Evolutionary conservation across 2,888 invertebrate genomes (phyloP).

Genomic region (Tiphia femorata): DNA sequence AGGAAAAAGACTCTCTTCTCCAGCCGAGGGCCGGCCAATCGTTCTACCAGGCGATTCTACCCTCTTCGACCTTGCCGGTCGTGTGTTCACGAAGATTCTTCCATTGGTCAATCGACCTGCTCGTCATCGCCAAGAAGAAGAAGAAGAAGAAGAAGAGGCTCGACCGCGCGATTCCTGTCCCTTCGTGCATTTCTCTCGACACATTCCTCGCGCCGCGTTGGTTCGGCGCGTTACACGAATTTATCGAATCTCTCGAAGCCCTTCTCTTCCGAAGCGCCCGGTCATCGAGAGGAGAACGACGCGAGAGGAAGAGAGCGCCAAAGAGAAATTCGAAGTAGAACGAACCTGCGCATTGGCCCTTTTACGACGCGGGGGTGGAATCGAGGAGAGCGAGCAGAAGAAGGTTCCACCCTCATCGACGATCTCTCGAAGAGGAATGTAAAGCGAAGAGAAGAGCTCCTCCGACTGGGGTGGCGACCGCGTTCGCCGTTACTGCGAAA

Average conservation of each 20-base stretch:
- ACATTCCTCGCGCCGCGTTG: constrained; percentile 37
- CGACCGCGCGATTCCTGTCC: constrained; percentile 49
- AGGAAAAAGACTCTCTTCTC: constrained; percentile 16
- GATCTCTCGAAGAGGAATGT: too few species aligned
- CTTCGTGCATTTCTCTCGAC: constrained; percentile 24
- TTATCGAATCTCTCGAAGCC: constrained; percentile 20
- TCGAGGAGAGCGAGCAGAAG: too few species aligned
- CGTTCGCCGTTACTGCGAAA: constrained; percentile 30
- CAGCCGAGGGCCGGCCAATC: too few species aligned
- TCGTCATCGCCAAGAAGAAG: constrained; percentile 23
- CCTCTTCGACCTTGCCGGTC: constrained; percentile 35
- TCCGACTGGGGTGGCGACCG: too few species aligned
- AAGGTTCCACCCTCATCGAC: too few species aligned
- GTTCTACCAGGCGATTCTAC: background rate
- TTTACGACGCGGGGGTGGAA: too few species aligned
- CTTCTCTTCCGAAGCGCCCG: too few species aligned
- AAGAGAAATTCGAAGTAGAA: background rate
- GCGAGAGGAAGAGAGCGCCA: background rate
- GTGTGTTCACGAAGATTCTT: constrained; percentile 65
- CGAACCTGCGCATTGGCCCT: too few species aligned
- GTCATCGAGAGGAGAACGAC: too few species aligned
- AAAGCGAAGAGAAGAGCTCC: too few species aligned
- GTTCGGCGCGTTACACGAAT: constrained; percentile 27
- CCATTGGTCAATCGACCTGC: too few species aligned
- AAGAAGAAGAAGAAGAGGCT: constrained; percentile 39